Evolutionary conservation across 2,888 invertebrate species (phyloP).

Genomic region (Acanthacorydalis orientalis): DNA sequence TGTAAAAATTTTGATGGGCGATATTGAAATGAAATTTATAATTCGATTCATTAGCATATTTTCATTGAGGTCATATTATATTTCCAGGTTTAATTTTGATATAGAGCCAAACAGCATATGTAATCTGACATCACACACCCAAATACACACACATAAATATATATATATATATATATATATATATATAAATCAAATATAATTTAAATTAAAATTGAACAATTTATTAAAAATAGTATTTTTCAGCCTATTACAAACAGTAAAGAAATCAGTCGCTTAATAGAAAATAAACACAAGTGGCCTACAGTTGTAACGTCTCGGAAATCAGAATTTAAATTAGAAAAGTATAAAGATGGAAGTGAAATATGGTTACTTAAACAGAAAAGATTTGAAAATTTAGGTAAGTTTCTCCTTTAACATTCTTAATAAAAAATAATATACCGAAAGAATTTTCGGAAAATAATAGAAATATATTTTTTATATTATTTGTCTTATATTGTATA

Average conservation of each 20-base stretch:
- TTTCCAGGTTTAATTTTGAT: too few species aligned
- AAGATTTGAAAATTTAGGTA: conserved; percentile 14
- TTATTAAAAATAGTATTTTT: conserved; percentile 9
- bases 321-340: background rate
- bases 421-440: background rate
- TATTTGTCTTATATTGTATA: too few species aligned
- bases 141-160: too few species aligned
- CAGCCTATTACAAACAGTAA: conserved; percentile 13
- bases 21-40: background rate
- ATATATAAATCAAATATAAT: background rate
- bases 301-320: background rate
- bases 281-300: conserved; percentile 8
- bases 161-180: too few species aligned
- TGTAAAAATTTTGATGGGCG: background rate
- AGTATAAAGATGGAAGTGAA: conserved; percentile 11
- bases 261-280: conserved; percentile 12
- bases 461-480: too few species aligned
- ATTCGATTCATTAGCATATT: too few species aligned
- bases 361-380: conserved; percentile 14
- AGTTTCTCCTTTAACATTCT: conserved; percentile 6
- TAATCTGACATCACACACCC: too few species aligned
- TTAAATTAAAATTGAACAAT: background rate
- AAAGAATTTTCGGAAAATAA: background rate
- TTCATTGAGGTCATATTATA: too few species aligned
- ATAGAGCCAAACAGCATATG: too few species aligned